These are phyloP conservation scores for Carabus problematicus DNA, from an alignment of 2,888 invertebrate genomes.

Conservation along the genomic window DNA sequence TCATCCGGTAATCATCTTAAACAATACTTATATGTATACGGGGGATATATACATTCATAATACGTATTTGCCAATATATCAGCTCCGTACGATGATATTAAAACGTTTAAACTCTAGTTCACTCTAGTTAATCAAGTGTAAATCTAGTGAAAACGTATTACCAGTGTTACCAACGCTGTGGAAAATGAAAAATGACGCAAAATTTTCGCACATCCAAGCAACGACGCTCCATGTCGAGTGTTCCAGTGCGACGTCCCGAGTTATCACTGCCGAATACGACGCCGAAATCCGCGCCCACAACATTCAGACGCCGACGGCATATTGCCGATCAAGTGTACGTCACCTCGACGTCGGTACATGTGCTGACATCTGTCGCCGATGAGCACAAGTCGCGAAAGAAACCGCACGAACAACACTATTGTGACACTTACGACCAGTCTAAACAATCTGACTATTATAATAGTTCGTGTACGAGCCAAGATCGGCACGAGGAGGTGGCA, in stretches of 20 bases:
- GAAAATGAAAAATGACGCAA: conserved; percentile 2
- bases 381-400: no score
- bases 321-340: conserved; percentile 69
- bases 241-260: background rate
- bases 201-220: background rate
- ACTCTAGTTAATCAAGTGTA: no score
- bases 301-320: conserved; percentile 64
- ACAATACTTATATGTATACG: no score
- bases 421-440: background rate
- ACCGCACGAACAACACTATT: background rate
- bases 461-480: conserved; percentile 20
- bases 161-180: no score
- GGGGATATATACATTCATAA: no score
- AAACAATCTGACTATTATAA: background rate
- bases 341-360: conserved; percentile 62
- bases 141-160: no score
- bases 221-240: conserved; percentile 6
- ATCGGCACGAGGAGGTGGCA: background rate
- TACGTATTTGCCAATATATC: no score
- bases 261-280: background rate
- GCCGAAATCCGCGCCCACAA: conserved; percentile 59
- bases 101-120: no score
- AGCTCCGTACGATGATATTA: no score
- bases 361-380: background rate
- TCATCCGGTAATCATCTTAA: no score